Evolutionary conservation across 2,888 invertebrate genomes (phyloP).

Genomic region (Emmelina monodactyla): DNA sequence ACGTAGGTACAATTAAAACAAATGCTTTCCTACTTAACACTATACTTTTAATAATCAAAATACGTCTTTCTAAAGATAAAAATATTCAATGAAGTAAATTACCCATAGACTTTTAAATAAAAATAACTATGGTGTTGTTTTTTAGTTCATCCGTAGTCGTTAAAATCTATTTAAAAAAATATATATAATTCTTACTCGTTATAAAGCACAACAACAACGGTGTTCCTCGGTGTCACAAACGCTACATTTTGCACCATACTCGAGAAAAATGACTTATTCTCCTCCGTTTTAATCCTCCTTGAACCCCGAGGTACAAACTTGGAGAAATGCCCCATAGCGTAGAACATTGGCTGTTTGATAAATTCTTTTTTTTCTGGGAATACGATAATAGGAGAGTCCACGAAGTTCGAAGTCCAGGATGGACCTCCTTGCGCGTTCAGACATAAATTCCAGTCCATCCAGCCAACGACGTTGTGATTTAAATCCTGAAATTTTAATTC

Average conservation of each 20-base stretch:
- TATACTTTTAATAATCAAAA: no score
- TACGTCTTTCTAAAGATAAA: no score
- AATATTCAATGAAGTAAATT: no score
- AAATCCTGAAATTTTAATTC: constrained; percentile 65
- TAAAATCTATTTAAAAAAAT: background rate
- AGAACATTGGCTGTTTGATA: constrained; percentile 91
- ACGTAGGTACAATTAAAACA: no score
- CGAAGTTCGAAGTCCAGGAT: constrained; percentile 77
- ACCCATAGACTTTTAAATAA: no score
- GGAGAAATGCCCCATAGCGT: constrained; percentile 83
- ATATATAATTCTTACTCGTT: constrained; percentile 40
- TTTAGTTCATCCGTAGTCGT: background rate
- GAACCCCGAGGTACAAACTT: constrained; percentile 74
- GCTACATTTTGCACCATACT: constrained; percentile 24
- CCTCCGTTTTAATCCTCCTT: constrained; percentile 22
- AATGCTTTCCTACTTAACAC: no score
- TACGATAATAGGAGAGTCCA: constrained; percentile 78
- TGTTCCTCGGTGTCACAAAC: constrained; percentile 34
- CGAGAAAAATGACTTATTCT: constrained; percentile 12
- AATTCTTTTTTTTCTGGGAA: constrained; percentile 68
- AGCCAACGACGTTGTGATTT: constrained; percentile 78
- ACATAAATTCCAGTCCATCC: constrained; percentile 93
- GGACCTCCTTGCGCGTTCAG: constrained; percentile 81
- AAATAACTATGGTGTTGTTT: background rate
- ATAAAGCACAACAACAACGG: constrained; percentile 36